A percentile compares a stretch with the other conserved stretches of the same genome.
Evolutionary conservation across 2,888 invertebrate genomes (phyloP).

Genomic region (Coremacera marginata): DNA sequence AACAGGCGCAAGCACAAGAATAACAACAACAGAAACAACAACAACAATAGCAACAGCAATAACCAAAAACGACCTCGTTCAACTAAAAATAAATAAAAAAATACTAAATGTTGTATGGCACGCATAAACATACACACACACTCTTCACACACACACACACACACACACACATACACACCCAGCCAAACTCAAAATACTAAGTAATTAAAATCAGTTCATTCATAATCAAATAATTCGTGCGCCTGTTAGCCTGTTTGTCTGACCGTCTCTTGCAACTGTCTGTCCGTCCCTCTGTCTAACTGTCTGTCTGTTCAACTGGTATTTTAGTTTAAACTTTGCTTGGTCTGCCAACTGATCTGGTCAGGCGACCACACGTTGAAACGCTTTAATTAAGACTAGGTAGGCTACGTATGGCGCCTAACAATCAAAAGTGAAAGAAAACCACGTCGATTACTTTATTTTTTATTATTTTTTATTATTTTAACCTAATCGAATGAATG

Average conservation of each 20-base stretch:
- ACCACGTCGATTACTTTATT: neutral
- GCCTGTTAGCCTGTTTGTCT: slow-evolving; percentile 1
- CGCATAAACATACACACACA: neutral
- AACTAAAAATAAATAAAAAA: slow-evolving; percentile 36
- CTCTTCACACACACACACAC: neutral
- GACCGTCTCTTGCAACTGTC: neutral
- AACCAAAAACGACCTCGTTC: slow-evolving; percentile 33
- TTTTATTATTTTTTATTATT: slow-evolving; percentile 1
- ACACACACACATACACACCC: neutral
- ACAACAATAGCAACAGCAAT: slow-evolving; percentile 42
- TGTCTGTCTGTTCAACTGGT: neutral
- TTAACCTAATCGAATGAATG: slow-evolving; percentile 15
- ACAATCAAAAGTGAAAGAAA: slow-evolving; percentile 25
- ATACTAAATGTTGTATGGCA: slow-evolving; percentile 27
- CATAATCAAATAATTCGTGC: slow-evolving; percentile 33
- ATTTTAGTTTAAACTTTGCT: neutral
- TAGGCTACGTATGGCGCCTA: neutral
- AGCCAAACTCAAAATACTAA: neutral
- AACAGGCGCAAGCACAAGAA: neutral
- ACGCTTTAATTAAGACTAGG: slow-evolving; percentile 8
- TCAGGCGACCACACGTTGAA: slow-evolving; percentile 17
- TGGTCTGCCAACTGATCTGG: neutral
- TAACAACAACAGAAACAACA: slow-evolving; percentile 27
- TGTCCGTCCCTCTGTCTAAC: slow-evolving; percentile 10
- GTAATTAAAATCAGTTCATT: slow-evolving; percentile 38